Base-by-base conservation (phyloP, 2,113 vertebrate genomes). In the Periophthalmodon schlosseri region DNA sequence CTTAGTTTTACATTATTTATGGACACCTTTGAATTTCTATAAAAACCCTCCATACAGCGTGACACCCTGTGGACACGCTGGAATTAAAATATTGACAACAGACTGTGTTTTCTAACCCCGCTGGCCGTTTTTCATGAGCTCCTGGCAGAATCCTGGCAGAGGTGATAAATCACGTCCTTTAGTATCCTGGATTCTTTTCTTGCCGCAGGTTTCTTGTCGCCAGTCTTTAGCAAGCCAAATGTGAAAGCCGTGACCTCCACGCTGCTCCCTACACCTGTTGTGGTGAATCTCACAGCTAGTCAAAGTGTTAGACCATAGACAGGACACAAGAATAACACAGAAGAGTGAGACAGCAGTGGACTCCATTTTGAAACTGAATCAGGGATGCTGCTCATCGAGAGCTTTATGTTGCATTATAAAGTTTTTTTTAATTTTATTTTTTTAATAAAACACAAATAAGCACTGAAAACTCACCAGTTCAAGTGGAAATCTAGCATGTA, bases 221-320 rank as follows among this genome's bases (percentile, higher is more conserved):
- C 91, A 91, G 93, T 93, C 91, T 93, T 94, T 93, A 93, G 91
- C 91, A 88, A 92, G 89, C 87, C 91, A 91, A 93, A 94, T 92
- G 86, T 90, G 89, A 93, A 91, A 87, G 86, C 87, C 71, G 61
- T 90, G 91, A 94, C 91, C 91, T 77, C 65, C 36, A 57, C 6
- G 72, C 60, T 83, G 83, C 60, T 78, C 90, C 68, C 84, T 66
- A 79, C 93, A 94, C 92, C 92, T 94, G 94, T 89, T 91, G 86
- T 80, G 77, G 74, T 75, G 87, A 89, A 88, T 93, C 84, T 80
- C 52, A 28, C 63, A 23, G 75, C 72, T 52, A 23, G 85, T 79
- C 61, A 69, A 88, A 79, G 84, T 81, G 76, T 82, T 76, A 81
- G 75, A 72, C 67, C 39, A 68, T 4, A 80, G 87, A 63, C 68